These are phyloP conservation scores for Chloroceryle amazona DNA, from an alignment of 2,797 vertebrate genomes.

Conservation along the genomic window DNA sequence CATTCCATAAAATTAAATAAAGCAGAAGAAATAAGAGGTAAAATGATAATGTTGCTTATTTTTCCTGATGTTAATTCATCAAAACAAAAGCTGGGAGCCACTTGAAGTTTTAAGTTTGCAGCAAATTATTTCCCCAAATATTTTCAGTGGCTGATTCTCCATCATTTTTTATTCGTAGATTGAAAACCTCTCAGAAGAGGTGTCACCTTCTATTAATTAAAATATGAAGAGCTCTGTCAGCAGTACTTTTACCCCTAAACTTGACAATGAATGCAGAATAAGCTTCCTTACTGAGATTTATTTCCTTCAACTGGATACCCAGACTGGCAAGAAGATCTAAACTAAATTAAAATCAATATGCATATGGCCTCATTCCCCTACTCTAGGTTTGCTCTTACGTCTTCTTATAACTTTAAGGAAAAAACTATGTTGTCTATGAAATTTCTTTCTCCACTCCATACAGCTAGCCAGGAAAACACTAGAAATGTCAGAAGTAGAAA, in stretches of 20 bases:
- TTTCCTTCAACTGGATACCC: not conserved
- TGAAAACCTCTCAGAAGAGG: conserved; percentile 28
- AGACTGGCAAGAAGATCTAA: not conserved
- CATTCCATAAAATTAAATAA: not conserved
- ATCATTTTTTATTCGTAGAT: not conserved
- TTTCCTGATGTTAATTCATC: not conserved
- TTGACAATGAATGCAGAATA: not conserved
- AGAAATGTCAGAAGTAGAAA: not conserved
- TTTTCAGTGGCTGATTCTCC: not conserved
- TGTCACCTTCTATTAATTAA: conserved; percentile 58
- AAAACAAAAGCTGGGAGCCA: not conserved
- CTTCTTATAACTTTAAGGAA: not conserved
- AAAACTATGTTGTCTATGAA: not conserved
- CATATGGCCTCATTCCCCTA: not conserved
- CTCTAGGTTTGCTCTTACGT: not conserved
- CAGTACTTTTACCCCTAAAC: not conserved
- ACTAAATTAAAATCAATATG: not conserved
- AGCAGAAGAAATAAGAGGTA: not conserved
- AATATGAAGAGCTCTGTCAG: conserved; percentile 17
- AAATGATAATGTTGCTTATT: not conserved
- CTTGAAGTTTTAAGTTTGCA: not conserved
- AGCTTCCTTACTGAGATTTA: not conserved
- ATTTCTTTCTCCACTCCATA: not conserved
- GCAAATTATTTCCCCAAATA: not conserved
- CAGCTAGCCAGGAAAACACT: not conserved